These are phyloP conservation scores for Syncerus caffer DNA, from an alignment of 2,797 vertebrate genomes.

Conservation along the genomic window DNA sequence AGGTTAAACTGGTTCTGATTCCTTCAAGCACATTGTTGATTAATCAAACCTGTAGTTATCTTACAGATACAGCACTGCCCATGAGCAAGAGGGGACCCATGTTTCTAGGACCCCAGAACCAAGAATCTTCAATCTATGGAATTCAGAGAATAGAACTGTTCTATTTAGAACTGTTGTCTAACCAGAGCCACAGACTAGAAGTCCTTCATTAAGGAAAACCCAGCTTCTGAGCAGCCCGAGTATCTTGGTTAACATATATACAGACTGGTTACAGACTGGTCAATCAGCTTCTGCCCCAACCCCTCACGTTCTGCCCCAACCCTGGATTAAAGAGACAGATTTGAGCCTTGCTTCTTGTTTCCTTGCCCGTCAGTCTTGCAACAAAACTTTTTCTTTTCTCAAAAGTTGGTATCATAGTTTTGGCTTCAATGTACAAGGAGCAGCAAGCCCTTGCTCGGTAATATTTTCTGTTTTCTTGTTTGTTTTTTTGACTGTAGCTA, in stretches of 20 bases:
- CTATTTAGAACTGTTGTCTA: not conserved
- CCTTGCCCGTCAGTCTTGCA: not conserved
- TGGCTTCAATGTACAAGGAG: not conserved
- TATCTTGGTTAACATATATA: not conserved
- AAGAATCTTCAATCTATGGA: not conserved
- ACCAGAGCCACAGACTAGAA: not conserved
- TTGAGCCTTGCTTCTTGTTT: not conserved
- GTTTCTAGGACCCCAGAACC: not conserved
- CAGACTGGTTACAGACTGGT: not conserved
- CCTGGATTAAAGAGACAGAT: not conserved
- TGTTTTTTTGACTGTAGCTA: not conserved
- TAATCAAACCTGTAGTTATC: not conserved
- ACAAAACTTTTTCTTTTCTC: not conserved
- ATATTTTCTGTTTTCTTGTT: not conserved
- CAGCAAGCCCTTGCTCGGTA: not conserved
- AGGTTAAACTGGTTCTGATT: not conserved
- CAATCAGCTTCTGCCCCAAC: not conserved
- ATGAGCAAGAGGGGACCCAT: not conserved
- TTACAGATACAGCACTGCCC: not conserved
- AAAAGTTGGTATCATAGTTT: not conserved
- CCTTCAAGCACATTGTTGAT: not conserved
- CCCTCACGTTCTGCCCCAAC: not conserved
- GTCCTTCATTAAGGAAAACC: not conserved
- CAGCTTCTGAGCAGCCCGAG: rapidly evolving
- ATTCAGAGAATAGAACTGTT: not conserved